These are phyloP conservation scores for Onychostoma macrolepis DNA, from an alignment of 2,113 vertebrate genomes.

Conservation along the genomic window DNA sequence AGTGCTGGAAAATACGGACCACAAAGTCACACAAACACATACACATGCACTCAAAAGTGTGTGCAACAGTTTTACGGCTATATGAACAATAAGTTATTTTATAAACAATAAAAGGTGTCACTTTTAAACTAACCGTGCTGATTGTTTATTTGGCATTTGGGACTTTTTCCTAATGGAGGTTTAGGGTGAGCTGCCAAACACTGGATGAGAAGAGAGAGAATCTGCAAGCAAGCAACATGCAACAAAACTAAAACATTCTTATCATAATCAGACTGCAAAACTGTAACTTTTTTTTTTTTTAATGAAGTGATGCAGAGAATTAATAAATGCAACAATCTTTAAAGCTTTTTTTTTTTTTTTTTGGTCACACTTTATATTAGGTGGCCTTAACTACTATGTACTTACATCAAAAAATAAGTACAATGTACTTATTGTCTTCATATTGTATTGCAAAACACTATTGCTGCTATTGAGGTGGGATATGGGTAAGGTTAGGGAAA, in stretches of 20 bases:
- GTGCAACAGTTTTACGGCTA: neutral
- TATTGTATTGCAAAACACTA: no score
- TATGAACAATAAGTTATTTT: neutral
- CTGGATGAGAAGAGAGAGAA: conserved; percentile 4
- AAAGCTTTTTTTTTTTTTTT: no score
- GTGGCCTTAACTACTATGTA: no score
- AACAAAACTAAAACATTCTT: neutral
- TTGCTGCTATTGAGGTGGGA: no score
- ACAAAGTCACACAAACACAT: conserved; percentile 29
- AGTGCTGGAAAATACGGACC: conserved; percentile 41
- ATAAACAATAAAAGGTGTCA: conserved; percentile 50
- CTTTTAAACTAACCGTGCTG: conserved; percentile 49
- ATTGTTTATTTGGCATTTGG: conserved; percentile 53
- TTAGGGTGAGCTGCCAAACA: conserved; percentile 37
- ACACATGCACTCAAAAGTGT: neutral
- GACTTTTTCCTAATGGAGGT: conserved; percentile 51
- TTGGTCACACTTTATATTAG: no score
- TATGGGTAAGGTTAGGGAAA: no score
- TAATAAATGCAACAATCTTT: neutral
- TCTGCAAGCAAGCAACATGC: neutral
- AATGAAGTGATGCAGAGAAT: neutral
- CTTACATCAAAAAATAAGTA: no score
- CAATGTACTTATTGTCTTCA: no score
- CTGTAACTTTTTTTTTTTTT: neutral
- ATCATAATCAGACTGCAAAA: neutral